phyloP scores from a whole-genome alignment of 2,888 invertebrate species.

The Leptopilina drosophilae region DNA sequence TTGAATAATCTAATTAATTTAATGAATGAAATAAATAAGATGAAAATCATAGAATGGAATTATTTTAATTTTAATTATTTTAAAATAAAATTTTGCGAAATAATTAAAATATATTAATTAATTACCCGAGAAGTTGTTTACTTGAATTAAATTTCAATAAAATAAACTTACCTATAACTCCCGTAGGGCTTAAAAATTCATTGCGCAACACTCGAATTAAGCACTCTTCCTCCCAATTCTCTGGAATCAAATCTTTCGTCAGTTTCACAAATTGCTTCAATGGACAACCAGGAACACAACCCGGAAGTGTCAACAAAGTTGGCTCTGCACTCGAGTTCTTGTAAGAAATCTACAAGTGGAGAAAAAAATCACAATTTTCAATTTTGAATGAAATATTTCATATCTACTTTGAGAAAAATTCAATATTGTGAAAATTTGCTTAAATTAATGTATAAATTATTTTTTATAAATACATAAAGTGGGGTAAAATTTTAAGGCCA shows the following conservation, averaged over 20 bases:
- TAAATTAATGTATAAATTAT: too few relatives aligned
- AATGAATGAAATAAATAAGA: too few relatives aligned
- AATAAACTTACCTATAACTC: conserved; percentile 66
- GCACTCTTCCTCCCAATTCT: conserved; percentile 85
- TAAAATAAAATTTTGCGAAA: too few relatives aligned
- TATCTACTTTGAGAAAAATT: background rate
- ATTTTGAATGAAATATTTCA: too few relatives aligned
- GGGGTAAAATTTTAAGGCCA: too few relatives aligned
- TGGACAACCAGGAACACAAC: conserved; percentile 83
- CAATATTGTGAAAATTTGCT: background rate
- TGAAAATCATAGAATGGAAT: too few relatives aligned
- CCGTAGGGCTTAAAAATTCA: conserved; percentile 62
- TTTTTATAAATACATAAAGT: too few relatives aligned
- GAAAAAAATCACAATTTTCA: background rate
- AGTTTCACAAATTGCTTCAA: conserved; percentile 80
- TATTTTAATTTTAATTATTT: too few relatives aligned
- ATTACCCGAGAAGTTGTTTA: background rate
- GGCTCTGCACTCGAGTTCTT: conserved; percentile 83
- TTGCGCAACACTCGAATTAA: conserved; percentile 59
- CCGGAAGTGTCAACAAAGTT: conserved; percentile 80
- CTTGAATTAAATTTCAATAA: conserved; percentile 2
- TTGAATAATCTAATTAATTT: too few relatives aligned
- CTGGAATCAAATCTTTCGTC: conserved; percentile 81
- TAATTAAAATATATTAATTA: too few relatives aligned
- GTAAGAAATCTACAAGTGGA: conserved; percentile 79